phyloP scores from a whole-genome alignment of 2,113 vertebrate genomes.

The Perca fluviatilis region DNA sequence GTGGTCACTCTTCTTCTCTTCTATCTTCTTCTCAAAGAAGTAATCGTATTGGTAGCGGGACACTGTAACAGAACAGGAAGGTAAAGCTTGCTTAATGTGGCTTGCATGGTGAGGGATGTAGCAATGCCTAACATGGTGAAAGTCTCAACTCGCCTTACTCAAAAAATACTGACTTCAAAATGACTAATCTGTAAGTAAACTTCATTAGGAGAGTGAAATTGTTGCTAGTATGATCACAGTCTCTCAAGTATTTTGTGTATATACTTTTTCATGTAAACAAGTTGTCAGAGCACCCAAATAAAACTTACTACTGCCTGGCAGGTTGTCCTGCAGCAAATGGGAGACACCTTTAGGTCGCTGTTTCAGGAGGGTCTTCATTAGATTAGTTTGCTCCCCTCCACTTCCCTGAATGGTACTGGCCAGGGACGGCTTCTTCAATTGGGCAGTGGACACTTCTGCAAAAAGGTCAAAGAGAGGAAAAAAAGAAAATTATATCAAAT shows the following conservation, averaged over 20 bases:
- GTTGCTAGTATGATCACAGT: background rate
- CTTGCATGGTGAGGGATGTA: constrained; percentile 1
- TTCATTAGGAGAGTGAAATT: background rate
- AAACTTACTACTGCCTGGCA: constrained; percentile 89
- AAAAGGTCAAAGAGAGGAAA: background rate
- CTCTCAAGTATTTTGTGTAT: background rate
- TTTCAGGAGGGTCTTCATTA: constrained; percentile 90
- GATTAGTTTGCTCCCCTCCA: constrained; percentile 65
- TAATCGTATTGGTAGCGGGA: constrained; percentile 93
- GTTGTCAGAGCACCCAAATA: background rate
- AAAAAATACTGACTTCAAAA: background rate
- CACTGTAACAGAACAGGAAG: constrained; percentile 74
- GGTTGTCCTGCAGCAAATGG: constrained; percentile 95
- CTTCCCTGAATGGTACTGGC: constrained; percentile 55
- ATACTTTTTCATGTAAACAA: background rate
- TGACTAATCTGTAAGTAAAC: background rate
- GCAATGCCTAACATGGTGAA: constrained; percentile 11
- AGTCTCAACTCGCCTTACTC: background rate
- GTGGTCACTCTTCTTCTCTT: constrained; percentile 94
- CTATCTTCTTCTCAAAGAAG: constrained; percentile 97
- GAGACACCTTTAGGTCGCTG: constrained; percentile 92
- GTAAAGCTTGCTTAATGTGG: constrained; percentile 33
- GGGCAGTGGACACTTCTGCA: constrained; percentile 83
- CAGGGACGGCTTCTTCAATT: constrained; percentile 69
- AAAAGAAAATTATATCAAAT: background rate